Base-by-base conservation (phyloP, 2,113 vertebrate species). In the Brienomyrus brachyistius region DNA sequence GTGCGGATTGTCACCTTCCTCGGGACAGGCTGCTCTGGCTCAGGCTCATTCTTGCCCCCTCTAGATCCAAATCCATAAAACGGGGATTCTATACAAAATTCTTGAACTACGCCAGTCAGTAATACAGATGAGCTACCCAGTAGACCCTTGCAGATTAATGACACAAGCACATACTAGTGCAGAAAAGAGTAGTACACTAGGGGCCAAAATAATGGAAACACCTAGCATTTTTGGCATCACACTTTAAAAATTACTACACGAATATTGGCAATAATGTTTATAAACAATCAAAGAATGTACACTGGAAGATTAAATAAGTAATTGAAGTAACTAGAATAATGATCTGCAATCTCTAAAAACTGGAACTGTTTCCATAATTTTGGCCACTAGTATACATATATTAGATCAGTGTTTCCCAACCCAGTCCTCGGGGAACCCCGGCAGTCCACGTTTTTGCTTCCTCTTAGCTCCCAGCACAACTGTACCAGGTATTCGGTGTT, bases 21-120 rank as follows among this genome's bases (percentile, higher is more conserved):
- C 66, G 97, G 98, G 89, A 97, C 94, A 1, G 98, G 98, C 95
- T 99, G 98, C 95, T 99, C 98, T 0, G 98, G 98, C 94, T 99
- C 98, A 0, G 98, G 98, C 94, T 99, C 98, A 1, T 99, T 99
- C 94, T 99, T 99, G 74, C 98, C 98, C 9, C 97, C 98, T 94
- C 98, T 99, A 40, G 40, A 40, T 40, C 40, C 40, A 40, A 40
- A 40, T 40, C 40, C 40, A 40, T 40, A 40, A 40, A 40, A 1
- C 40, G 2, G 40, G 40, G 40, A 40, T 40, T 40, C 40, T 40
- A 40, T 40, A 1, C 1, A 40, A 40, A 40, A 40, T 40, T 40
- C 40, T 40, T 40, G 40, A 40, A 40, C 40, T 40, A 40, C 40
- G 1, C 40, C 40, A 40, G 40, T 2, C 40, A 40, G 40, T 40